Conservation (phyloP, 2,797 vertebrate species). For the Potorous gilbertii region DNA sequence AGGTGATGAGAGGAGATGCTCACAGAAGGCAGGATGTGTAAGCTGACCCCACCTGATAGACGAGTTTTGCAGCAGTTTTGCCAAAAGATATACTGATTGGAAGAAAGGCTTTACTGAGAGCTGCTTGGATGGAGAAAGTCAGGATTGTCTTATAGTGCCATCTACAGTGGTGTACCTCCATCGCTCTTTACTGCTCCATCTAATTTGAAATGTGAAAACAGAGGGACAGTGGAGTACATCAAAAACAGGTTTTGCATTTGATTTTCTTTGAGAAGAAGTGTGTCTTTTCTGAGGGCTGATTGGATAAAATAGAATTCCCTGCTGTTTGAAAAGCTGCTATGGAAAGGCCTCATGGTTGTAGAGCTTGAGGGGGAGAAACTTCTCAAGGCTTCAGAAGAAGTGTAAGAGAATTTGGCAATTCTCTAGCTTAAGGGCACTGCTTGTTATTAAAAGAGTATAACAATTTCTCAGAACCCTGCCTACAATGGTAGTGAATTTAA, state of each 20-base stretch:
- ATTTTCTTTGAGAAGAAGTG: neutral
- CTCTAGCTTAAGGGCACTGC: neutral
- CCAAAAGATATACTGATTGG: neutral
- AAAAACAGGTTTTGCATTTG: neutral
- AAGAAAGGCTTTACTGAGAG: neutral
- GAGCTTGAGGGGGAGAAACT: neutral
- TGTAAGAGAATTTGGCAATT: neutral
- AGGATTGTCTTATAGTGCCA: neutral
- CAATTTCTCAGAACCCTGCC: neutral
- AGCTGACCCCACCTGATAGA: neutral
- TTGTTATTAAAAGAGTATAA: neutral
- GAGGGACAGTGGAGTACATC: neutral
- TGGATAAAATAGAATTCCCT: neutral
- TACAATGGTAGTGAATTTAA: neutral
- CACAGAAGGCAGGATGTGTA: neutral
- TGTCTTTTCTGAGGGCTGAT: neutral
- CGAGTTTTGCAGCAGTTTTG: neutral
- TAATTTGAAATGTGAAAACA: neutral
- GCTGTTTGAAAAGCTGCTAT: neutral
- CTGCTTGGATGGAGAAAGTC: neutral
- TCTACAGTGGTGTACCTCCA: neutral
- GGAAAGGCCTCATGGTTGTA: neutral
- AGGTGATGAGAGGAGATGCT: neutral
- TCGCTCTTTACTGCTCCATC: neutral
- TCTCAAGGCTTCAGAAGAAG: neutral